Base-by-base conservation (phyloP, 2,888 invertebrate genomes). In the Orchestes rusci region DNA sequence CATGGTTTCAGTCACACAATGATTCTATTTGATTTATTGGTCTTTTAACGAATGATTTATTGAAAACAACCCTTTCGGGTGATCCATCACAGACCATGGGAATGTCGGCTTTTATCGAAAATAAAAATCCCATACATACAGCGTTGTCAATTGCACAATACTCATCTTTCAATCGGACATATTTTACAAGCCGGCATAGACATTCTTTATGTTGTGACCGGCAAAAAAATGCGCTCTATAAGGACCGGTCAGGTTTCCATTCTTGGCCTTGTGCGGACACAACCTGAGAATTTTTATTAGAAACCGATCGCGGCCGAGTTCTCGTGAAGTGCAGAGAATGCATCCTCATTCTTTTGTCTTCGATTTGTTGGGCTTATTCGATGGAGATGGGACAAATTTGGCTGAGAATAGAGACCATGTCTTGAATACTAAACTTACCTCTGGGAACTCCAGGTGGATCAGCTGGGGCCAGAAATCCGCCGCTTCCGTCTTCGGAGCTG, bases 401-500 rank as follows among this genome's bases (percentile, higher is more conserved):
- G n/a, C n/a, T n/a, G n/a, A n/a, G n/a, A n/a, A n/a, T n/a, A n/a
- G n/a, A n/a, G n/a, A n/a, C n/a, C n/a, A n/a, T n/a, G n/a, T n/a
- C n/a, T n/a, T n/a, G n/a, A n/a, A n/a, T n/a, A n/a, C n/a, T n/a
- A n/a, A n/a, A n/a, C 58, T 55, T 53, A 66, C 67, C 67, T 66
- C 67, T 62, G 38, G 65, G 66, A 54, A 66, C 62, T 57, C 67
- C 67, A 48, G 67, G 62, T 48, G 66, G 58, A 45, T 68, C 68
- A 2, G 76, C 73, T 19, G 77, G 74, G 65, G 73, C 81, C 58
- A 80, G 73, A 60, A 80, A 81, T 36, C 78, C 74, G n/a, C 51
- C 51, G 18, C 47, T 45, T 15, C 47, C 80, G 59, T 84, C 84
- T 65, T 84, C 84, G 56, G 82, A 82, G 56, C 82, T 82, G 45